Evolutionary conservation across 2,797 vertebrate genomes (phyloP), one percentile per base, ranked within the genome.

Genomic region (Remorina albescens): DNA sequence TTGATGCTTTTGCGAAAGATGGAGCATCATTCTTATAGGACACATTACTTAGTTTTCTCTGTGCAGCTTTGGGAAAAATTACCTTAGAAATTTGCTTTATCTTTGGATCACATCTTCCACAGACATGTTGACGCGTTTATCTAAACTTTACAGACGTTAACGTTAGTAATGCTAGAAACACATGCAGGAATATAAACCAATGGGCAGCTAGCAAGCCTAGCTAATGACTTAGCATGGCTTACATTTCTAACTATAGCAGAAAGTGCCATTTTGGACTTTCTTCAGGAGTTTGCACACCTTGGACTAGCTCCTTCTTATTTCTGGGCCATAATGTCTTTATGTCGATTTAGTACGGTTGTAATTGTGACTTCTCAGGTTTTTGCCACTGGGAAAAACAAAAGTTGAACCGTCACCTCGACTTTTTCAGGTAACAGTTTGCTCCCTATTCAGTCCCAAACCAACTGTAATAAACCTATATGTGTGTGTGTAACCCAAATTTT

Each of bases 371-470:
- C 0, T 61, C 21, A 37, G 18, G 5, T 59, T 7, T 71, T 21
- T 72, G 9, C 23, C 28, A n/a, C 59, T 18, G 26, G 36, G 23
- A 56, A 71, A 67, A 61, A 73, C 34, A 32, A 16, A 67, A 56
- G 57, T 46, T 79, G 57, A 76, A 74, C 21, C 18, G 42, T 12
- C 11, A 9, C 30, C 60, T 37, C 26, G 44, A 39, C 61, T 65
- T 44, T 46, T 18, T 72, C 78, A 84, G 84, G 84, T 88, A 88
- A 79, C 23, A 11, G 12, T 28, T 15, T 26, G 23, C 4, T 30
- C 30, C 30, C 30, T 30, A 30, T 30, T 30, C 30, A 6, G 30
- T 6, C 6, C 30, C 30, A n/a, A n/a, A n/a, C n/a, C n/a, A n/a
- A n/a, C n/a, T n/a, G n/a, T n/a, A n/a, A n/a, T n/a, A n/a, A n/a